Percentiles rank a stretch among this genome's conserved stretches.
Conservation (phyloP, 2,797 vertebrate genomes). For the Molossus molossus region DNA sequence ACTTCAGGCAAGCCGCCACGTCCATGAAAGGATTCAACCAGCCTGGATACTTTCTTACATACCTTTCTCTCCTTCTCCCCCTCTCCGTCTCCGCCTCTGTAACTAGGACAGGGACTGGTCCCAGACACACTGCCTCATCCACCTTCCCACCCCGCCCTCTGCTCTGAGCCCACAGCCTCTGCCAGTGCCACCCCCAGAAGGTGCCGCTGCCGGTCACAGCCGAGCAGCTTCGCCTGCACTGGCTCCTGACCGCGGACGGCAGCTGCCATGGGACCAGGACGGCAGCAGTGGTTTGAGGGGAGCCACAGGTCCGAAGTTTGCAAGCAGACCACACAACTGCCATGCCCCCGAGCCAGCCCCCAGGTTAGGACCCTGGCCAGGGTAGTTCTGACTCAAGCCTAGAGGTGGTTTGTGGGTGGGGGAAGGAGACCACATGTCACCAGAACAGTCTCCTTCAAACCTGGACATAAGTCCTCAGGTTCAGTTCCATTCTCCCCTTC, state of each 20-base stretch:
- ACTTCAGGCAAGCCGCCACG: not conserved
- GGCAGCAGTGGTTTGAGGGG: not conserved
- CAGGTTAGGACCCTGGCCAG: not conserved
- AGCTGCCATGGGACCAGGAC: not conserved
- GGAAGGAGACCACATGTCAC: no score
- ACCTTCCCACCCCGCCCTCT: not conserved
- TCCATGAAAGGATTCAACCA: not conserved
- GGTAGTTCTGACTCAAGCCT: not conserved
- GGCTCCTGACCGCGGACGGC: not conserved
- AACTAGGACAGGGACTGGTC: not conserved
- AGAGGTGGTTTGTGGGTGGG: not conserved
- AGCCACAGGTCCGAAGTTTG: not conserved
- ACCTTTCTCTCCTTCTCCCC: not conserved
- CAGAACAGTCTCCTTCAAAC: no score
- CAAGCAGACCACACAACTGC: no score
- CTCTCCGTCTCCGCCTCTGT: not conserved
- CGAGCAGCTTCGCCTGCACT: not conserved
- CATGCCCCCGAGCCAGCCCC: not conserved
- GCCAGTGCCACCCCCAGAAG: not conserved
- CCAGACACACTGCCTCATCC: not conserved
- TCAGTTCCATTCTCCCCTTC: no score
- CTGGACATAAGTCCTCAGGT: no score
- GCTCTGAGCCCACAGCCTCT: not conserved
- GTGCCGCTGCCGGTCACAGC: rapidly evolving
- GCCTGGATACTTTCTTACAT: rapidly evolving